phyloP scores from a whole-genome alignment of 2,888 invertebrate species.

The Cabera pusaria region DNA sequence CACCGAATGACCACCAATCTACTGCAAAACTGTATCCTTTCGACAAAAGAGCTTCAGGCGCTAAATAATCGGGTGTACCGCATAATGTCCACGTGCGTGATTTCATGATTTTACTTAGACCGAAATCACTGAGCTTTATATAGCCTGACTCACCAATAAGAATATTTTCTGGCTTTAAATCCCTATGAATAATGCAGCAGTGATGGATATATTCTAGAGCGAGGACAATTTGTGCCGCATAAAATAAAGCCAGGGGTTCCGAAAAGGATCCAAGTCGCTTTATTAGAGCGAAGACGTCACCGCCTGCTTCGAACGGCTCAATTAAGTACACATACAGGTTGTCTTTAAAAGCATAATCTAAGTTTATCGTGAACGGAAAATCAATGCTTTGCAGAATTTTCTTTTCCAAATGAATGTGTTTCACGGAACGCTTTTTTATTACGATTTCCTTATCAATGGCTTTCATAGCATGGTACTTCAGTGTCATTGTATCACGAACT shows the following conservation, averaged over 20 bases:
- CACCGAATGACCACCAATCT: conserved; percentile 97
- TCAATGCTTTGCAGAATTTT: conserved; percentile 90
- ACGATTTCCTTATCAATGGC: conserved; percentile 92
- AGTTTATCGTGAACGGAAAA: conserved; percentile 92
- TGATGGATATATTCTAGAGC: conserved; percentile 95
- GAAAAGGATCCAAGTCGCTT: conserved; percentile 83
- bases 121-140: conserved; percentile 94
- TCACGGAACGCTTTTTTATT: conserved; percentile 91
- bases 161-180: conserved; percentile 95
- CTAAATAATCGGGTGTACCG: conserved; percentile 98
- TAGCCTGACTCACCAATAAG: conserved; percentile 89
- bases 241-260: conserved; percentile 91
- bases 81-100: conserved; percentile 94
- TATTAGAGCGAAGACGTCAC: conserved; percentile 91
- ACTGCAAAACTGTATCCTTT: conserved; percentile 95
- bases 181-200: conserved; percentile 92
- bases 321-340: conserved; percentile 91
- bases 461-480: conserved; percentile 91
- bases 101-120: conserved; percentile 92
- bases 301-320: conserved; percentile 91
- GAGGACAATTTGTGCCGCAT: conserved; percentile 93
- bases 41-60: conserved; percentile 94
- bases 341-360: conserved; percentile 92
- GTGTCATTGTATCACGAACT: conserved; percentile 83
- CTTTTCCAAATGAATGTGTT: conserved; percentile 93